These are phyloP conservation scores for Akabosia matsudoensis DNA, from an alignment of 1,140 invertebrate species.

Conservation along the genomic window DNA sequence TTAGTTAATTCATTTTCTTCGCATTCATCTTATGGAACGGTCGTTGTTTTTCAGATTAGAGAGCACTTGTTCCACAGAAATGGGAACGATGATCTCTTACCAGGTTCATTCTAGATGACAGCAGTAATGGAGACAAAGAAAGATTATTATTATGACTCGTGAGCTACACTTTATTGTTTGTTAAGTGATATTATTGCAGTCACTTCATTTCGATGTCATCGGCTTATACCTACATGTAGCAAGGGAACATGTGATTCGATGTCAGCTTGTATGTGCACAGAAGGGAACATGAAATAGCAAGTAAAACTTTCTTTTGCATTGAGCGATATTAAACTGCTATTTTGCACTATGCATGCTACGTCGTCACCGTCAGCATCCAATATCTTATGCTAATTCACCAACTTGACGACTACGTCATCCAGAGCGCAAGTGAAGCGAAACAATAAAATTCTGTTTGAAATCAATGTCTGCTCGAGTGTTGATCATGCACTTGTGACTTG, in stretches of 20 bases:
- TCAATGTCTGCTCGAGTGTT: not conserved
- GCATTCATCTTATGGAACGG: no score
- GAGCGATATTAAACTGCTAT: no score
- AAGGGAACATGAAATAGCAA: no score
- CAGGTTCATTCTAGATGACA: not conserved
- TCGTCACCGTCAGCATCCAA: no score
- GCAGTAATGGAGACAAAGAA: not conserved
- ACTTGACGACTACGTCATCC: not conserved
- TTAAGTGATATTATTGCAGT: constrained; percentile 19
- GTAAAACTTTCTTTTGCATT: no score
- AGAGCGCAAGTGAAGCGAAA: not conserved
- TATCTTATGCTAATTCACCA: not conserved
- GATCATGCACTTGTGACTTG: not conserved
- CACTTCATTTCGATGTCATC: not conserved
- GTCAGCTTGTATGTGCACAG: no score
- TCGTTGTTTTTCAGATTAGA: no score
- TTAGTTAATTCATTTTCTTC: not conserved
- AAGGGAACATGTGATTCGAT: no score
- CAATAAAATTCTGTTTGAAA: not conserved
- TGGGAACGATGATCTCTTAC: constrained; percentile 10
- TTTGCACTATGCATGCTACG: no score
- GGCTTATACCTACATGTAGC: not conserved
- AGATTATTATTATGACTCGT: not conserved
- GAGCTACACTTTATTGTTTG: no score
- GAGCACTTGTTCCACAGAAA: not conserved